Evolutionary conservation across 92 coral and sea anemone species (phyloP), one percentile per base, ranked within the genome.

Genomic region (Siderastrea siderea): DNA sequence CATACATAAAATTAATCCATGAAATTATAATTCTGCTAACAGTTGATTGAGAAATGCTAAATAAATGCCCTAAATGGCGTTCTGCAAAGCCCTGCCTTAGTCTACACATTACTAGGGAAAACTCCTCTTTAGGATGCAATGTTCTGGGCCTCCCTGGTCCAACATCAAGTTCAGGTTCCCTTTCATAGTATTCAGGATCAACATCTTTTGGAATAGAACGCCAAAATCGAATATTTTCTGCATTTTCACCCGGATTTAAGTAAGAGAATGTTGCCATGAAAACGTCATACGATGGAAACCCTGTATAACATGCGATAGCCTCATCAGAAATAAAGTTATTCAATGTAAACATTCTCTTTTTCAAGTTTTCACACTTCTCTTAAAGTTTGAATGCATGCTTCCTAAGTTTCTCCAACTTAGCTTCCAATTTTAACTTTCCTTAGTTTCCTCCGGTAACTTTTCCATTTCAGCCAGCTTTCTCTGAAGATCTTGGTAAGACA

Each of bases 1-100:
- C 88, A 88, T 51, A 81, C 86, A 89, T 89, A 26, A 70, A 92
- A 62, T 89, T 93, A 68, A 93, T 51, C 95, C 93, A 92, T 3
- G 93, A 84, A 5, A 85, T 74, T 52, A 77, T 8, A 72, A 89
- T 74, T 48, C 93, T 60, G 45, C 93, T 83, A 3, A 86, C 91
- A 53, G 91, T 92, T 2, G 95, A 64, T n/a, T 43, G 57, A 46
- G 91, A 89, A 43, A 89, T 79, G 59, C 78, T 80, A 66, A 89
- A 90, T 58, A 89, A 66, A 16, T 92, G 91, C 65, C 81, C 95
- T 14, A 90, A 54, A 50, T 92, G 95, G 2, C 68, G 71, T 71
- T 89, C 95, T 12, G 51, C 71, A 43, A 89, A 63, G 9, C 95
- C 93, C 74, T 84, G 86, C 73, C 92, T 70, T 11, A 92, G 64